Conservation (phyloP, 2,113 vertebrate species). For the Agapornis roseicollis region DNA sequence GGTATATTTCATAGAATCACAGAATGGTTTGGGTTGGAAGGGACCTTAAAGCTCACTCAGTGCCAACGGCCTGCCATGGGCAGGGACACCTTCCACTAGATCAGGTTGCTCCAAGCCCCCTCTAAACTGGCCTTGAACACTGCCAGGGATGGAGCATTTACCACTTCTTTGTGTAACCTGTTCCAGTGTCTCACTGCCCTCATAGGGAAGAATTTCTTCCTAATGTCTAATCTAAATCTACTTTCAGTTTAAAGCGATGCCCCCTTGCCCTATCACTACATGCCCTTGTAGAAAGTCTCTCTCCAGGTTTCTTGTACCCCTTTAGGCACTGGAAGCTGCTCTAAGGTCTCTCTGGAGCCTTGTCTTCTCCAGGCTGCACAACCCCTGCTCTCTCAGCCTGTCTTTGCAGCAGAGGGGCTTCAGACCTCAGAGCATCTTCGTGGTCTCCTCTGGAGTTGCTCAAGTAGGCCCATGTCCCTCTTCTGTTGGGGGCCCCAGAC, state of each 20-base stretch:
- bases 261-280: not conserved
- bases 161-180: not conserved
- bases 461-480: not conserved
- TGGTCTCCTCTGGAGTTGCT: not conserved
- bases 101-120: not conserved
- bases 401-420: not conserved
- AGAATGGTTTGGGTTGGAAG: not conserved
- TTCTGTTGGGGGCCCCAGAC: not conserved
- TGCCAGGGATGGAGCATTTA: not conserved
- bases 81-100: not conserved
- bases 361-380: not conserved
- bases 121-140: not conserved
- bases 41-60: not conserved
- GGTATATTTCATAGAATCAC: not conserved
- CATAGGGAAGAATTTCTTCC: not conserved
- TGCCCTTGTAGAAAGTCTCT: not conserved
- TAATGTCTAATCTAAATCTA: not conserved
- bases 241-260: not conserved
- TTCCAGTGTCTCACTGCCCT: not conserved
- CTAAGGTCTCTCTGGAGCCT: not conserved
- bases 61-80: not conserved
- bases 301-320: not conserved
- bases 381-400: not conserved
- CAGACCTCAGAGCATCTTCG: not conserved
- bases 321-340: not conserved